These are phyloP conservation scores for Bufo gargarizans DNA, from an alignment of 2,113 vertebrate species.

Conservation along the genomic window DNA sequence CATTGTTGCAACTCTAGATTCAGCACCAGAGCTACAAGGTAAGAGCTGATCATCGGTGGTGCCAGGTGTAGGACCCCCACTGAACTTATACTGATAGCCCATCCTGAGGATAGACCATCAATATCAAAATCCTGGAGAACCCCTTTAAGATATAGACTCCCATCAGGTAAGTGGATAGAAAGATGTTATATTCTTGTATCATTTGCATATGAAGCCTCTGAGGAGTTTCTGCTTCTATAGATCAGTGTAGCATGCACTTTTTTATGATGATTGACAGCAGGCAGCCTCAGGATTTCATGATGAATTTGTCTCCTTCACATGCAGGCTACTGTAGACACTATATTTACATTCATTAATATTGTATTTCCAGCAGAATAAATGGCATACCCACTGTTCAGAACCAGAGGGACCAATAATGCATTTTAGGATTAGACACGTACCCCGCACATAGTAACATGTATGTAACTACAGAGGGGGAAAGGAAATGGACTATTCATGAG, in stretches of 20 bases:
- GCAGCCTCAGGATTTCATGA: background rate
- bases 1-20: too few relatives aligned
- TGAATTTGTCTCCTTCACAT: slow-evolving; percentile 36
- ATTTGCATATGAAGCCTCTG: too few relatives aligned
- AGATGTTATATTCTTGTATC: background rate
- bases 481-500: slow-evolving; percentile 35
- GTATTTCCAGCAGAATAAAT: slow-evolving; percentile 32
- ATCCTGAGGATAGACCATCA: too few relatives aligned
- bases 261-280: background rate
- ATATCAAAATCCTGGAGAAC: too few relatives aligned
- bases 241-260: background rate
- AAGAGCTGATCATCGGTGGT: too few relatives aligned
- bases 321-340: slow-evolving; percentile 58
- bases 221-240: too few relatives aligned
- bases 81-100: too few relatives aligned
- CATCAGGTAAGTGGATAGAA: too few relatives aligned
- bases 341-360: slow-evolving; percentile 37
- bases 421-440: background rate
- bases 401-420: background rate
- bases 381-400: background rate
- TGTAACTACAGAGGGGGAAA: background rate
- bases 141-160: too few relatives aligned
- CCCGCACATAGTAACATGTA: background rate
- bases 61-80: too few relatives aligned
- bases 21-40: too few relatives aligned